A percentile compares a stretch with the other conserved stretches of the same genome.
These are phyloP conservation scores for Protosalanx chinensis DNA, from an alignment of 2,797 vertebrate species.

Conservation along the genomic window DNA sequence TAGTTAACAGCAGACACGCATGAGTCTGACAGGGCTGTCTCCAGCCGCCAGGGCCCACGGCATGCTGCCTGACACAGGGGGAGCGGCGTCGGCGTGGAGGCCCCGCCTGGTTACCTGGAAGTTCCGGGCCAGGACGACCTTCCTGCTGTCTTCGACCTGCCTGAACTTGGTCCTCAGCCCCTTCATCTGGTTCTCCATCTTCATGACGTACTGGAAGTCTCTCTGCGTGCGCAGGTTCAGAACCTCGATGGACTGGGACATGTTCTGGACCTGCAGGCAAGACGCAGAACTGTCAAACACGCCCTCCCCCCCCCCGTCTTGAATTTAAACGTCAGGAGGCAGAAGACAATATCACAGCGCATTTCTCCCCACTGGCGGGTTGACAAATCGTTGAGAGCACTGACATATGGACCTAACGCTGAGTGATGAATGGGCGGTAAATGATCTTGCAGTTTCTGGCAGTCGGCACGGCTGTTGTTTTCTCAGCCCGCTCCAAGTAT, in stretches of 20 bases:
- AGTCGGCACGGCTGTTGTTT: not conserved
- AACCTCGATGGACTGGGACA: constrained; percentile 98
- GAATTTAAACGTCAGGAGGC: too few species aligned
- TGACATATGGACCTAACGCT: not conserved
- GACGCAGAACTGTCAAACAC: too few species aligned
- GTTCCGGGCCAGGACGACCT: constrained; percentile 92
- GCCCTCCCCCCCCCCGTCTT: too few species aligned
- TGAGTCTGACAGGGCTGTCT: not conserved
- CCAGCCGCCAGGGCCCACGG: not conserved
- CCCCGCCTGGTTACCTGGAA: constrained; percentile 79
- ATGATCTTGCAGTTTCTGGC: not conserved
- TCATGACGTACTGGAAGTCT: constrained; percentile 98
- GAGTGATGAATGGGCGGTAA: not conserved
- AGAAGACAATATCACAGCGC: too few species aligned
- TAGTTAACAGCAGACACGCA: not conserved
- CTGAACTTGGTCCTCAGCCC: constrained; percentile 93
- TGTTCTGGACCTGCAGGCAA: constrained; percentile 91
- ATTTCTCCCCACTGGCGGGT: too few species aligned
- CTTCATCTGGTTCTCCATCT: constrained; percentile 99
- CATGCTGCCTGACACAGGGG: too few species aligned
- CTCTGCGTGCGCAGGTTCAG: constrained; percentile 95
- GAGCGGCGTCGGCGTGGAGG: too few species aligned
- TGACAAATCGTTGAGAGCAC: too few species aligned
- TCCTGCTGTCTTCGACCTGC: constrained; percentile 95
- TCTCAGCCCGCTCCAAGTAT: not conserved